Conservation (phyloP, 2,113 vertebrate genomes). For the Petroica traversi region DNA sequence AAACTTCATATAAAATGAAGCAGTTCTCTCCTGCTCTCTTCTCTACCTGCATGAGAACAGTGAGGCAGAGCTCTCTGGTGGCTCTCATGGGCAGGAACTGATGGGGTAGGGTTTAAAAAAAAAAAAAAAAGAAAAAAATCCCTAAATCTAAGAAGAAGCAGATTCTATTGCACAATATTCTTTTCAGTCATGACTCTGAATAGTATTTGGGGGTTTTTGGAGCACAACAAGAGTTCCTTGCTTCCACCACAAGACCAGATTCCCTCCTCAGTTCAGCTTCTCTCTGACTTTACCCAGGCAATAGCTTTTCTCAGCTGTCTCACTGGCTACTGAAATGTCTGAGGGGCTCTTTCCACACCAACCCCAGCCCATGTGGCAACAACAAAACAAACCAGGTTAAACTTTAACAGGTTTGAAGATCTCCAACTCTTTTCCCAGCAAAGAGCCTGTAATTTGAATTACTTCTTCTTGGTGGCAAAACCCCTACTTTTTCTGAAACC, state of each 20-base stretch:
- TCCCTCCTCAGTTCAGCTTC: background rate
- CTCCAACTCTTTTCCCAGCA: background rate
- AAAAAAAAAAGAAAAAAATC: background rate
- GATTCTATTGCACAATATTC: background rate
- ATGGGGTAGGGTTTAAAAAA: background rate
- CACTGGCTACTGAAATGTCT: background rate
- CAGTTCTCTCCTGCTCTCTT: background rate
- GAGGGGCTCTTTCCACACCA: background rate
- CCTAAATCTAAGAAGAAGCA: background rate
- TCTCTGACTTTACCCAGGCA: background rate
- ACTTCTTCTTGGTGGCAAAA: background rate
- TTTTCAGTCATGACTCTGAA: background rate
- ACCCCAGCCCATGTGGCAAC: background rate
- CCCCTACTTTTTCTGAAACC: background rate
- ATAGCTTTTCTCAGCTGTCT: background rate
- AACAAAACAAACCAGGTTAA: background rate
- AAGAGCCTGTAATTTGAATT: background rate
- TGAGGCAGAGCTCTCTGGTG: slow-evolving; percentile 47
- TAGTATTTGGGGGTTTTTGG: background rate
- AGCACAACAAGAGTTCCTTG: background rate
- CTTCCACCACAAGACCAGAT: background rate
- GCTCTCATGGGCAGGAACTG: background rate
- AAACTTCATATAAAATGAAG: background rate
- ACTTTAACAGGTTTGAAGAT: background rate
- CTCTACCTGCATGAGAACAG: background rate